phyloP scores from a whole-genome alignment of 2,888 invertebrate species.

The Pomacea canaliculata region DNA sequence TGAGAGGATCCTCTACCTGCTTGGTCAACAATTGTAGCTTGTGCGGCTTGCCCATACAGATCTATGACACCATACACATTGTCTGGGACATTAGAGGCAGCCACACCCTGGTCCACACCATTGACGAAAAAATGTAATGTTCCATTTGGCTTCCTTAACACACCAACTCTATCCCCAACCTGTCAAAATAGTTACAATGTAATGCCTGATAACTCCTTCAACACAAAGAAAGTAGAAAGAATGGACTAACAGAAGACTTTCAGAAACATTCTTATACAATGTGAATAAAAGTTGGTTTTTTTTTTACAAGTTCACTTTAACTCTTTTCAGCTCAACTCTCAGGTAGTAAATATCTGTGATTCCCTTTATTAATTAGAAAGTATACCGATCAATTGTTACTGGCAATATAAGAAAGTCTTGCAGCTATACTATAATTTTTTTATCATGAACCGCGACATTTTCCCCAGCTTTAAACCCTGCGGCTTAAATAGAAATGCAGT shows the following conservation, averaged over 20 bases:
- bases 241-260: not conserved
- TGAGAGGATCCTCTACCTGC: constrained; percentile 42
- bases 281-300: too few relatives aligned
- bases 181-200: constrained; percentile 53
- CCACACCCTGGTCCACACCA: constrained; percentile 86
- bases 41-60: constrained; percentile 78
- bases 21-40: constrained; percentile 66
- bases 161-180: constrained; percentile 92
- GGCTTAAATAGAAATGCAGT: too few relatives aligned
- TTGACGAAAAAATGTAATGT: constrained; percentile 94
- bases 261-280: not conserved
- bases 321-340: too few relatives aligned
- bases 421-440: too few relatives aligned
- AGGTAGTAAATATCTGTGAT: too few relatives aligned
- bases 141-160: constrained; percentile 87
- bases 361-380: too few relatives aligned
- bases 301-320: too few relatives aligned
- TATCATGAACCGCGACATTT: too few relatives aligned
- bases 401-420: too few relatives aligned
- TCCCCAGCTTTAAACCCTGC: too few relatives aligned
- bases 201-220: too few relatives aligned
- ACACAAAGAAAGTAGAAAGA: not conserved
- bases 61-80: constrained; percentile 94
- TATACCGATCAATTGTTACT: too few relatives aligned
- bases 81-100: constrained; percentile 84